Conservation (phyloP, 2,888 invertebrate genomes). For the Prenolepis imparis region DNA sequence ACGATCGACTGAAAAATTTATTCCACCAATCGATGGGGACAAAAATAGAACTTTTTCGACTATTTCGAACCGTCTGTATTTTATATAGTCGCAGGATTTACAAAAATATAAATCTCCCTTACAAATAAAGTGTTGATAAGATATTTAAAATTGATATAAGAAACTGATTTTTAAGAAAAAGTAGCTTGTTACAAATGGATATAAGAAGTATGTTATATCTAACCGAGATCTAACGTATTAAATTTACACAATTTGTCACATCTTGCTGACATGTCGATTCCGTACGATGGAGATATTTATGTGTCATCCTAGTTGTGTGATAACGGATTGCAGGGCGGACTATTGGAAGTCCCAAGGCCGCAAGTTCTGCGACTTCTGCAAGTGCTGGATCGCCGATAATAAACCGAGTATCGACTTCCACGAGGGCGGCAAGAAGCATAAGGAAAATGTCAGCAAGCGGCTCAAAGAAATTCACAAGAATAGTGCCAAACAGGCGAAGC, state of each 20-base stretch:
- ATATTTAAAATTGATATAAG: background rate
- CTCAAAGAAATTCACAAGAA: conserved; percentile 94
- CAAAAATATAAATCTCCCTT: conserved; percentile 19
- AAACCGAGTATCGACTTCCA: conserved; percentile 98
- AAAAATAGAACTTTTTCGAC: conserved; percentile 44
- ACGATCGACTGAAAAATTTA: conserved; percentile 38
- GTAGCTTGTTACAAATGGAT: background rate
- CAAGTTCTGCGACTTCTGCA: conserved; percentile 99
- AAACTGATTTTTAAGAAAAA: background rate
- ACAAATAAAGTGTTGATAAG: background rate
- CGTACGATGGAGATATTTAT: background rate
- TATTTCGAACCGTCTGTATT: conserved; percentile 22
- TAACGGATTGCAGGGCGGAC: conserved; percentile 91
- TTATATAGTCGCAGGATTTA: background rate
- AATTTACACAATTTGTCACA: background rate
- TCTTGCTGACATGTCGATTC: background rate
- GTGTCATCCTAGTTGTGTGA: background rate
- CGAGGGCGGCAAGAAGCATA: conserved; percentile 96
- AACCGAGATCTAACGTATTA: no score
- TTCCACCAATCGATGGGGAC: conserved; percentile 12
- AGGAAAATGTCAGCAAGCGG: conserved; percentile 95
- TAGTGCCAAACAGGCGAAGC: conserved; percentile 93
- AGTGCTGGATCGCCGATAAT: conserved; percentile 99
- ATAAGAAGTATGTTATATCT: background rate
- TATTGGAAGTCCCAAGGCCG: conserved; percentile 98